A percentile compares a stretch with the other conserved stretches of the same genome.
phyloP scores from a whole-genome alignment of 2,113 vertebrate species.

The Mystacornis crossleyi region DNA sequence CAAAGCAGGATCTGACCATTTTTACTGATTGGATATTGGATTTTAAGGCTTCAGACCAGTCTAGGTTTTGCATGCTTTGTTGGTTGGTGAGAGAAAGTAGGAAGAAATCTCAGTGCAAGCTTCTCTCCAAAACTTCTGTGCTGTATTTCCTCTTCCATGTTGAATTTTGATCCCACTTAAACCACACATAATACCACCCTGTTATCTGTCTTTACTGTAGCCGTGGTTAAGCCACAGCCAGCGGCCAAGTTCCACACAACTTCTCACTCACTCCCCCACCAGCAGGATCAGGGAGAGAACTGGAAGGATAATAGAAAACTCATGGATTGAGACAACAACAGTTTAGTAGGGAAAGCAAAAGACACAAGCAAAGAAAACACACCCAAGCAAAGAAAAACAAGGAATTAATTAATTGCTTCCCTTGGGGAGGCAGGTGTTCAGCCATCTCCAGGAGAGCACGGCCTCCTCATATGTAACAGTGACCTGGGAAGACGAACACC shows the following conservation, averaged over 20 bases:
- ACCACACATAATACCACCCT: neutral
- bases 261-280: neutral
- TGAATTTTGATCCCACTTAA: neutral
- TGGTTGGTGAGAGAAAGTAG: neutral
- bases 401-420: neutral
- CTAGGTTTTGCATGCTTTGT: neutral
- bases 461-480: accelerated
- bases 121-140: neutral
- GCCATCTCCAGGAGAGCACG: neutral
- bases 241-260: neutral
- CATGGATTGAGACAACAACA: neutral
- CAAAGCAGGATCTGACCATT: neutral
- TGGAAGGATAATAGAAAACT: neutral
- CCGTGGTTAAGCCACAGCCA: neutral
- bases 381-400: neutral
- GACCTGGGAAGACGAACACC: neutral
- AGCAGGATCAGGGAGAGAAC: neutral
- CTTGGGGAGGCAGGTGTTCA: neutral
- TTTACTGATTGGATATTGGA: neutral
- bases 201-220: neutral
- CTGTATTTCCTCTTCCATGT: neutral
- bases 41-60: neutral
- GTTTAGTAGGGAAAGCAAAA: neutral
- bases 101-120: neutral
- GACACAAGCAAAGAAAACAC: neutral